Evolutionary conservation across 2,888 invertebrate genomes (phyloP).

Genomic region (Subacronicta megacephala): DNA sequence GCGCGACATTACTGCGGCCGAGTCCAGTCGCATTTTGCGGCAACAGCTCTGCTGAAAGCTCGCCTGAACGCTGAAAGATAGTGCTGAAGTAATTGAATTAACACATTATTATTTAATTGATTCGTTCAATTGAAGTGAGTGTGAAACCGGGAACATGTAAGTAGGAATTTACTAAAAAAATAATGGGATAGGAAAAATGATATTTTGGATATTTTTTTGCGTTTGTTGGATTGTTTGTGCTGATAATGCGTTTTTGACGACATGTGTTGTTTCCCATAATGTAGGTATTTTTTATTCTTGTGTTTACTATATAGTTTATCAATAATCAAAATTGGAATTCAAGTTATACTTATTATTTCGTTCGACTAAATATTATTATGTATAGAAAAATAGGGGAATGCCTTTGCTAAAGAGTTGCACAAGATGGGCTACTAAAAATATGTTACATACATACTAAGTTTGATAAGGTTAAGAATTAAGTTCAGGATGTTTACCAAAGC

Average conservation of each 20-base stretch:
- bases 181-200: not conserved
- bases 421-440: no score
- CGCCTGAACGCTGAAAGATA: slow-evolving; percentile 58
- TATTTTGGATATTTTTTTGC: slow-evolving; percentile 1
- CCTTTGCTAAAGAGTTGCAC: no score
- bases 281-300: no score
- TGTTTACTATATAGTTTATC: no score
- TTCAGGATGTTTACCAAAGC: no score
- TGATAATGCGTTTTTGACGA: slow-evolving; percentile 7
- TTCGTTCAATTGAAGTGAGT: slow-evolving; percentile 42
- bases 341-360: no score
- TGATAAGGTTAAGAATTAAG: no score
- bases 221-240: slow-evolving; percentile 16
- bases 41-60: slow-evolving; percentile 73
- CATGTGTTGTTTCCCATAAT: no score
- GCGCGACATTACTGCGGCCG: slow-evolving; percentile 83
- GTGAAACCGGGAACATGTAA: slow-evolving; percentile 38
- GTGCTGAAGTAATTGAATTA: slow-evolving; percentile 52
- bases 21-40: slow-evolving; percentile 80
- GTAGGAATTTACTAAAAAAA: slow-evolving; percentile 14
- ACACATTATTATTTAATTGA: slow-evolving; percentile 37
- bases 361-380: no score
- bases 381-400: no score
- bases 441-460: no score
- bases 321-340: no score